These are phyloP conservation scores for Drosophila littoralis DNA, from an alignment of 1,140 invertebrate species.

Conservation along the genomic window DNA sequence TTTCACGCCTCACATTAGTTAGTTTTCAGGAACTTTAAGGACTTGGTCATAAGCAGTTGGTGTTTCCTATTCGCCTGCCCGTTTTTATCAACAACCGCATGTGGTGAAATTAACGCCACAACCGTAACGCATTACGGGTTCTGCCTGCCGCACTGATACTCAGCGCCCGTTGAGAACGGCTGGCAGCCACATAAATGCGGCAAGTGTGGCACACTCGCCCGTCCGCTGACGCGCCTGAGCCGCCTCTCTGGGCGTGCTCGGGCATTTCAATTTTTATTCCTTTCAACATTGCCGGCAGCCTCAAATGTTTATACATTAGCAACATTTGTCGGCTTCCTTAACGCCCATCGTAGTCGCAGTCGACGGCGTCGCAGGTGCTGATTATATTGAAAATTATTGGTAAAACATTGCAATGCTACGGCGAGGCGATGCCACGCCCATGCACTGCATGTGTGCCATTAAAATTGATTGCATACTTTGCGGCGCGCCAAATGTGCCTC, in stretches of 20 bases:
- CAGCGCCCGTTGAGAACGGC: background rate
- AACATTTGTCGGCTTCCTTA: conserved; percentile 58
- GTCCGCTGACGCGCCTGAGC: background rate
- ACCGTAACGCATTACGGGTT: conserved; percentile 55
- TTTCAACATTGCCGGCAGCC: conserved; percentile 33
- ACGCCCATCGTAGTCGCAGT: conserved; percentile 1
- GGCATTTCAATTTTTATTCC: conserved; percentile 64
- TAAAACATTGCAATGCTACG: conserved; percentile 65
- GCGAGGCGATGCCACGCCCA: conserved; percentile 13
- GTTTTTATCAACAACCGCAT: conserved; percentile 41
- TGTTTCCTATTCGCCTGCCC: background rate
- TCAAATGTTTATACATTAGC: conserved; percentile 79
- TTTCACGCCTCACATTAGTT: background rate
- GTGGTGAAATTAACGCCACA: conserved; percentile 63
- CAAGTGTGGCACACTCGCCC: conserved; percentile 10
- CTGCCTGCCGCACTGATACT: conserved; percentile 14
- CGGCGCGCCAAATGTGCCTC: conserved; percentile 56
- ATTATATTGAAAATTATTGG: conserved; percentile 82
- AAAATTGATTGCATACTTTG: conserved; percentile 80
- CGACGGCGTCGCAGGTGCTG: conserved; percentile 66
- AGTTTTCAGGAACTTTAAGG: conserved; percentile 8
- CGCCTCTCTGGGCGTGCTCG: conserved; percentile 3
- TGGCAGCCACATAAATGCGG: conserved; percentile 25
- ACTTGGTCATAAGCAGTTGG: conserved; percentile 15
- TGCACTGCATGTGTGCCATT: conserved; percentile 66